These are phyloP conservation scores for Chauna torquata DNA, from an alignment of 2,113 vertebrate species.

Conservation along the genomic window DNA sequence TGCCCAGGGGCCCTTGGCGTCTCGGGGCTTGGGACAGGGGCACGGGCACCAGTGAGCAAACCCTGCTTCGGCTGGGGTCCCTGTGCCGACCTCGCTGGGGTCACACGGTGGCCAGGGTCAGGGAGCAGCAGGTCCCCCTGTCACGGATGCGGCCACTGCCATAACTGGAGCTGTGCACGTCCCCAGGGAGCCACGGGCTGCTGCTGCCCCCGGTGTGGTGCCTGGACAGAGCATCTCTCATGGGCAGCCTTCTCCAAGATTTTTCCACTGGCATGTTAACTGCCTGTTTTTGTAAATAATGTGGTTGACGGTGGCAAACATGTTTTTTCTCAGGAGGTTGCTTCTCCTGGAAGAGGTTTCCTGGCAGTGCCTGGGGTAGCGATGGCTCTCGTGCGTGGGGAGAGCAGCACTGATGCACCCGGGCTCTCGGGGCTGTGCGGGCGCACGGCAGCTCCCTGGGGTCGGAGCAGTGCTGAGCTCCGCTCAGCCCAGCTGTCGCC, in stretches of 20 bases:
- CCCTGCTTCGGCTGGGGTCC: background rate
- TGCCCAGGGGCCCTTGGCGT: rapidly evolving
- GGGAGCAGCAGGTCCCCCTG: background rate
- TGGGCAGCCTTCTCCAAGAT: background rate
- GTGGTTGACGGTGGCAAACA: background rate
- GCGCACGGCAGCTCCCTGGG: no score
- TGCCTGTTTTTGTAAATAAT: background rate
- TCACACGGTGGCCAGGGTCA: no score
- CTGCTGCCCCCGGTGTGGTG: background rate
- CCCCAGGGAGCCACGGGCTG: background rate
- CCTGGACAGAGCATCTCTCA: rapidly evolving
- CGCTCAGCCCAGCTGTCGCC: rapidly evolving
- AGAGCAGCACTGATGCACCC: background rate
- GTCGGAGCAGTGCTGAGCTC: no score
- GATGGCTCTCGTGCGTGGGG: background rate
- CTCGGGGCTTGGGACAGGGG: background rate
- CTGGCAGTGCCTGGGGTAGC: background rate
- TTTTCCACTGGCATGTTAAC: background rate
- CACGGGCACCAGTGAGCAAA: rapidly evolving
- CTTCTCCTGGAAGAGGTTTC: slow-evolving; percentile 39
- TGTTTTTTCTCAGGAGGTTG: slow-evolving; percentile 50
- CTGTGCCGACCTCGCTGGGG: rapidly evolving
- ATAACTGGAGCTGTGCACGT: rapidly evolving
- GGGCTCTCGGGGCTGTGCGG: no score
- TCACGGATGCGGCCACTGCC: background rate